These are phyloP conservation scores for Cydia amplana DNA, from an alignment of 1,140 invertebrate species.

Conservation along the genomic window DNA sequence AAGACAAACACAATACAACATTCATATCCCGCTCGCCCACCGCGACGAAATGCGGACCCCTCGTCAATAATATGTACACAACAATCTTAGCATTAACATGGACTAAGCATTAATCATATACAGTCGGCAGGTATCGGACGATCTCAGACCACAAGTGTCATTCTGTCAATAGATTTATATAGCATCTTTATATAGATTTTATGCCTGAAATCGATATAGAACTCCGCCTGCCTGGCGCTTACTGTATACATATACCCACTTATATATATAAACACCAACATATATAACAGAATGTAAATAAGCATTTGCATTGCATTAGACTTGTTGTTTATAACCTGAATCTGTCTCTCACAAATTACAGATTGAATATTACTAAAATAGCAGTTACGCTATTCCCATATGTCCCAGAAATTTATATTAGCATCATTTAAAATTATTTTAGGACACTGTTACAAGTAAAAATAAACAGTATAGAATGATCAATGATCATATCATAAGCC, in stretches of 20 bases:
- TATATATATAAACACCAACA: not conserved
- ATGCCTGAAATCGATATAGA: not conserved
- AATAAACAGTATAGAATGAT: no score
- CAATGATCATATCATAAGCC: no score
- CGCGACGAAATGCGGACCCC: slow-evolving; percentile 16
- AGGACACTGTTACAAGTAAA: no score
- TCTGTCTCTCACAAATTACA: not conserved
- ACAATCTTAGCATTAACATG: not conserved
- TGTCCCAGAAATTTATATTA: no score
- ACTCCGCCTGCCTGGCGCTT: not conserved
- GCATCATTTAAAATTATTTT: no score
- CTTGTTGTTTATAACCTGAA: not conserved
- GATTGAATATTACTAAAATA: not conserved
- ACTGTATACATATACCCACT: not conserved
- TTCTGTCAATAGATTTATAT: no score
- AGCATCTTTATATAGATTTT: not conserved
- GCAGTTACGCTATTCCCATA: not conserved
- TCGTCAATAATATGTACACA: slow-evolving; percentile 23
- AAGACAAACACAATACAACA: slow-evolving; percentile 21
- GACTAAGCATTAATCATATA: not conserved
- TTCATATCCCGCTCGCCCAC: slow-evolving; percentile 20
- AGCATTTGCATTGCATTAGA: slow-evolving; percentile 11
- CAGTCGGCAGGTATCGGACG: not conserved
- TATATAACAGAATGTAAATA: slow-evolving; percentile 12
- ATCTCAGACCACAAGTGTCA: not conserved